A percentile compares a stretch with the other conserved stretches of the same genome.
These are phyloP conservation scores for Hermatobates lingyangjiaoensis DNA, from an alignment of 1,140 invertebrate species.

Conservation along the genomic window DNA sequence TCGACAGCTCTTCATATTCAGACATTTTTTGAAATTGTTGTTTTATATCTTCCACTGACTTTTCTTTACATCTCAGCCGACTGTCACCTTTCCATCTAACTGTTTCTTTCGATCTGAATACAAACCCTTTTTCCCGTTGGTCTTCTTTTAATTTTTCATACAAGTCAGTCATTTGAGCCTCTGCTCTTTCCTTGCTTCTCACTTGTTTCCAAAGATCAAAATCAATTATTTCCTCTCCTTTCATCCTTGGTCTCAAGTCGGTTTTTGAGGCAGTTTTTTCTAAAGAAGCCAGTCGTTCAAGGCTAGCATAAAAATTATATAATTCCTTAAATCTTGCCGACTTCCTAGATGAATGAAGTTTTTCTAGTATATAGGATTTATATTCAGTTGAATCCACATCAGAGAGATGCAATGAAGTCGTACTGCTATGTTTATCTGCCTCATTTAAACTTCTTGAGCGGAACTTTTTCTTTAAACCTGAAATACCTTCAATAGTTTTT, in stretches of 20 bases:
- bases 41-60: constrained; percentile 67
- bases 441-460: constrained; percentile 37
- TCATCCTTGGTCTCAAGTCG: constrained; percentile 45
- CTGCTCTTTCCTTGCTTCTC: constrained; percentile 53
- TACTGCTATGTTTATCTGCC: constrained; percentile 21
- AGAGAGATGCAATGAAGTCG: constrained; percentile 25
- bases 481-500: constrained; percentile 22
- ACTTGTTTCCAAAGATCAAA: constrained; percentile 71
- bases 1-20: constrained; percentile 25
- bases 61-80: constrained; percentile 59
- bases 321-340: constrained; percentile 69
- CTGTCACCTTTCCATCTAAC: constrained; percentile 55
- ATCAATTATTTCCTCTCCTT: constrained; percentile 53
- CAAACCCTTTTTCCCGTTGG: constrained; percentile 64
- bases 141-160: constrained; percentile 57
- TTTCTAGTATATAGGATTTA: constrained; percentile 47
- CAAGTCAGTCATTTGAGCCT: constrained; percentile 58
- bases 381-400: constrained; percentile 33
- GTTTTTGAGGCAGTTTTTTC: constrained; percentile 50
- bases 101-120: constrained; percentile 51
- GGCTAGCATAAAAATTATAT: constrained; percentile 63
- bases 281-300: constrained; percentile 66
- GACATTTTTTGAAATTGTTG: constrained; percentile 44
- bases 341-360: constrained; percentile 47
- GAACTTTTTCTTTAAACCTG: constrained; percentile 22